Evolutionary conservation across 2,113 vertebrate species (phyloP), one percentile per base, ranked within the genome.

Genomic region (Cacatua alba): DNA sequence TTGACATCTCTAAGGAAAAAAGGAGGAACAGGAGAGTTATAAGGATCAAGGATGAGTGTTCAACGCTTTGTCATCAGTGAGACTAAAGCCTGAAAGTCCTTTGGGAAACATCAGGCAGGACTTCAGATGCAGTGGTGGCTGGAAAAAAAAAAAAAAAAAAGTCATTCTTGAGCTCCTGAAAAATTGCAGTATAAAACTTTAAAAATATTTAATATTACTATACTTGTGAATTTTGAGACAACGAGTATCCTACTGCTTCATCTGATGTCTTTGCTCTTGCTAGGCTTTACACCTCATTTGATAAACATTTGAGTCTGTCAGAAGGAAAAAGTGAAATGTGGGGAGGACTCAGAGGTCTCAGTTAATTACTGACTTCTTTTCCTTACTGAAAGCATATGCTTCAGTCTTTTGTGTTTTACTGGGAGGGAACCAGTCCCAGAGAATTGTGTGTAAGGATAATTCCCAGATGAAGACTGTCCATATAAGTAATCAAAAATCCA

Each of bases 281-380:
- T 46, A 3, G 5, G 19, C 41, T 71, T 86, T 86, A 10, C 48
- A 31, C 24, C 4, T 71, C 43, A 25, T 59, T 82, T 71, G 8
- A 41, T 46, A 44, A 90, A 67, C 10, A 20, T n/a, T 41, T 72
- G 9, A 70, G 37, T 28, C 31, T 51, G 8, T 35, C 15, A 79
- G 26, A 14, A 84, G 6, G 39, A 69, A 39, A 7, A 67, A 69
- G 12, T 6, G 1, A 39, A 17, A 17, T 25, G 5, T 17, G 5
- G 7, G 19, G 17, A 17, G 17, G 4, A 3, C 2, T 63, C 24
- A 13, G 2, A 24, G 7, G 9, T 3, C 17, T 21, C 29, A 16
- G 15, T 29, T 49, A 20, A 39, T 70, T 57, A 67, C 9, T 44
- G 75, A 41, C 4, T 43, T 8, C 2, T 75, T 88, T 43, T 70